A percentile compares a stretch with the other conserved stretches of the same genome.
These are phyloP conservation scores for Abramis brama DNA, from an alignment of 2,113 vertebrate species.

Conservation along the genomic window DNA sequence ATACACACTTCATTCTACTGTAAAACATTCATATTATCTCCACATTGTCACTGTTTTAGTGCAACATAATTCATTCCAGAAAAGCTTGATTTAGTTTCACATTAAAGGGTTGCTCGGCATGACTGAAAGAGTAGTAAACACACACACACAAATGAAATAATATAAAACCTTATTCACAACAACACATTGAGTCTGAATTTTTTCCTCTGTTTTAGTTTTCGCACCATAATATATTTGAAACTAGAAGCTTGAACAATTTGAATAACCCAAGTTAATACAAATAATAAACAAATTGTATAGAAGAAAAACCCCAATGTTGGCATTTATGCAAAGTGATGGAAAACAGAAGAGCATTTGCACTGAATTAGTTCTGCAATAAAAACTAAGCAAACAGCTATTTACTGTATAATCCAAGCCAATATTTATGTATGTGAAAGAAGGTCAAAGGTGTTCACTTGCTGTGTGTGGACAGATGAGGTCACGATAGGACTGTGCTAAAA, in stretches of 20 bases:
- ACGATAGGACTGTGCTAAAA: not conserved
- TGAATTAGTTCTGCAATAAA: not conserved
- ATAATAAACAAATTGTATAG: conserved; percentile 31
- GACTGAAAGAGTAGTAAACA: conserved; percentile 39
- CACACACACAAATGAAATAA: conserved; percentile 44
- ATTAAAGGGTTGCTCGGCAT: conserved; percentile 50
- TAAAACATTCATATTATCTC: conserved; percentile 52
- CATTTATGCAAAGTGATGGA: conserved; percentile 27
- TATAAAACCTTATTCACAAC: conserved; percentile 12
- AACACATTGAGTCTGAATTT: conserved; percentile 54
- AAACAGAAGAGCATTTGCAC: conserved; percentile 24
- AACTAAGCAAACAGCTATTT: not conserved
- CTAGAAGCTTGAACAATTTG: conserved; percentile 29
- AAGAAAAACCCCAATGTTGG: not conserved
- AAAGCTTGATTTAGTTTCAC: conserved; percentile 52
- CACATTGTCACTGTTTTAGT: conserved; percentile 50
- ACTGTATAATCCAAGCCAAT: not conserved
- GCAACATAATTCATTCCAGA: conserved; percentile 55
- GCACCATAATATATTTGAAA: conserved; percentile 69
- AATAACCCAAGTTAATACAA: not conserved
- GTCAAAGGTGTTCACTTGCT: not conserved
- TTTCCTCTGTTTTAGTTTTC: conserved; percentile 67
- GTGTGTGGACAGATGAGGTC: not conserved
- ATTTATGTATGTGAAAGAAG: conserved; percentile 10
- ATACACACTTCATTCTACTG: conserved; percentile 54